Conservation (phyloP, 2,113 vertebrate genomes). For the Misgurnus mizolepis region DNA sequence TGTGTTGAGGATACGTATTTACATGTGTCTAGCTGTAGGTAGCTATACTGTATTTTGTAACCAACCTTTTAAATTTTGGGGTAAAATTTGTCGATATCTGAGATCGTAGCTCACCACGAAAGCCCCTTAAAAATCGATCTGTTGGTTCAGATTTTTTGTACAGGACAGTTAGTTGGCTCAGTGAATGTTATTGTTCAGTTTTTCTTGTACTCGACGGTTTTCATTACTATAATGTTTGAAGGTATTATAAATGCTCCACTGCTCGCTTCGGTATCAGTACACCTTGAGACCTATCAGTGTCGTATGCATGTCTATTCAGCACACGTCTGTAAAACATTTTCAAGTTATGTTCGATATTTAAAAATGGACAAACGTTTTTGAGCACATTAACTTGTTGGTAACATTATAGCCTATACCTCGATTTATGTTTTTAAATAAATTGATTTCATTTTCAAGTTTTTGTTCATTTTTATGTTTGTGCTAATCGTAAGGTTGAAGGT, state of each 20-base stretch:
- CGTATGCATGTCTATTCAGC: background rate
- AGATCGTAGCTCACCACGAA: background rate
- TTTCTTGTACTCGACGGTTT: background rate
- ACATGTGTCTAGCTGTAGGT: too few species aligned
- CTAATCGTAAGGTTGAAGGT: too few species aligned
- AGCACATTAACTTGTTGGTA: background rate
- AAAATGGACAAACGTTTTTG: background rate
- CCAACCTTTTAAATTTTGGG: background rate
- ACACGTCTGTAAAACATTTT: background rate
- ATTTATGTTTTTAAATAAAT: background rate
- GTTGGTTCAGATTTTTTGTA: background rate
- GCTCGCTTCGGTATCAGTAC: conserved; percentile 17
- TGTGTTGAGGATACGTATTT: too few species aligned
- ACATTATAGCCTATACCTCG: background rate
- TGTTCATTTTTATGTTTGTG: background rate
- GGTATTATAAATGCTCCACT: conserved; percentile 17
- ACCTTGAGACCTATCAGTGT: conserved; percentile 17
- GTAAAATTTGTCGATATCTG: background rate
- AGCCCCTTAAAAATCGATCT: background rate
- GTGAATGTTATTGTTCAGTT: background rate
- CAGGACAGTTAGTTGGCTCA: background rate
- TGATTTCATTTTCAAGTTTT: too few species aligned
- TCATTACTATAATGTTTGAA: conserved; percentile 14
- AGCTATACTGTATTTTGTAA: background rate
- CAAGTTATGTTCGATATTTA: background rate